Evolutionary conservation across 2,888 invertebrate species (phyloP).

Genomic region (Myathropa florea): DNA sequence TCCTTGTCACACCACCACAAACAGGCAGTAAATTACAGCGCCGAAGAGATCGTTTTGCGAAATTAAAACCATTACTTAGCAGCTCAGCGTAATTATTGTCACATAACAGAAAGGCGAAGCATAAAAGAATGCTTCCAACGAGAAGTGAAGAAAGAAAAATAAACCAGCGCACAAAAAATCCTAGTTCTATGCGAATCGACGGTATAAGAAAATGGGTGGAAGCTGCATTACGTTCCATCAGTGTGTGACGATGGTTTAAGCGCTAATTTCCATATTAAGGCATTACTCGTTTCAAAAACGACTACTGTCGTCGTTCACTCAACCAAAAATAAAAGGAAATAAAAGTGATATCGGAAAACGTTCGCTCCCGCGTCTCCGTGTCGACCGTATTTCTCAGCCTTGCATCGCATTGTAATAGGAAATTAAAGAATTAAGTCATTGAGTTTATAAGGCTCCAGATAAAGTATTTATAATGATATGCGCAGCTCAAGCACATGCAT

Average conservation of each 20-base stretch:
- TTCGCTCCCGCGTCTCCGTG: conserved; percentile 5
- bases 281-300: conserved; percentile 58
- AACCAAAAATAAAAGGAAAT: conserved; percentile 6
- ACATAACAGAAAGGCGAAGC: conserved; percentile 9
- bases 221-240: not conserved
- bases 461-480: conserved; percentile 65
- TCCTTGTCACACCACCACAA: conserved; percentile 28
- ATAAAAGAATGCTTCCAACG: not conserved
- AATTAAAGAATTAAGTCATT: conserved; percentile 67
- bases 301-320: conserved; percentile 35
- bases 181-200: not conserved
- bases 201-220: conserved; percentile 1
- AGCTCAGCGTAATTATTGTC: conserved; percentile 55
- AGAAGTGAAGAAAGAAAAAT: not conserved
- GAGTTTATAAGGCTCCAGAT: conserved; percentile 64
- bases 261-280: conserved; percentile 50
- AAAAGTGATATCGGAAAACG: not conserved
- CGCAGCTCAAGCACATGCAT: not conserved
- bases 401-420: conserved; percentile 35
- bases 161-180: not conserved
- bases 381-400: conserved; percentile 4
- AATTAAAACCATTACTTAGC: conserved; percentile 59
- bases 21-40: conserved; percentile 35
- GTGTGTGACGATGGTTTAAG: conserved; percentile 37
- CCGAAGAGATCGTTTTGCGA: conserved; percentile 30